Evolutionary conservation across 2,113 vertebrate species (phyloP).

Genomic region (Phylloscopus trochiloides): DNA sequence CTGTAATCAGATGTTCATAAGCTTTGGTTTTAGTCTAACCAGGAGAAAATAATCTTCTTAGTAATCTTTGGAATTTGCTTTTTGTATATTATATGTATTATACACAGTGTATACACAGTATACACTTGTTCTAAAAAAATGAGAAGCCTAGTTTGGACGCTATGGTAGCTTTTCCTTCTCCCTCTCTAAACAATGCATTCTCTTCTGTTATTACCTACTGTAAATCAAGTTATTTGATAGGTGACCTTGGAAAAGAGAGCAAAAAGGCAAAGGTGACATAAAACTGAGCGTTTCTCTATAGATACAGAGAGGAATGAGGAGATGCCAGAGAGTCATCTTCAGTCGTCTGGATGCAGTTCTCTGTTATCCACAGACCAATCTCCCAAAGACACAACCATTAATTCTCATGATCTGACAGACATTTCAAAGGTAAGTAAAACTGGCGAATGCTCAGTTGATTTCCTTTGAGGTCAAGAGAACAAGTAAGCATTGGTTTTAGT

Average conservation of each 20-base stretch:
- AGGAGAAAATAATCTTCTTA: not conserved
- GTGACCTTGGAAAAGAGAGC: slow-evolving; percentile 39
- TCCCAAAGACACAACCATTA: slow-evolving; percentile 37
- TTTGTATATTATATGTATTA: not conserved
- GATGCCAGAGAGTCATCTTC: slow-evolving; percentile 34
- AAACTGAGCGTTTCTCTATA: slow-evolving; percentile 61
- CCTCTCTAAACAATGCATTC: slow-evolving; percentile 33
- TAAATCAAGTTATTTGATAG: slow-evolving; percentile 58
- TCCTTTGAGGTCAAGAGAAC: slow-evolving; percentile 50
- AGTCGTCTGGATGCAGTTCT: slow-evolving; percentile 59
- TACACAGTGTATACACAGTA: not conserved
- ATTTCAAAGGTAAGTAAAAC: slow-evolving; percentile 75
- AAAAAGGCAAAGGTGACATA: slow-evolving; percentile 58
- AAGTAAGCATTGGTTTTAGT: slow-evolving; percentile 42
- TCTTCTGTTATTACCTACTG: slow-evolving; percentile 27
- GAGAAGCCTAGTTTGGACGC: not conserved
- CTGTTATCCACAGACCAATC: slow-evolving; percentile 51
- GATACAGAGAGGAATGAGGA: slow-evolving; percentile 54
- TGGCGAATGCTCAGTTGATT: slow-evolving; percentile 28
- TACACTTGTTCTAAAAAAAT: not conserved
- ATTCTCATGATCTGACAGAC: slow-evolving; percentile 68
- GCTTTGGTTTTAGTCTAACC: not conserved
- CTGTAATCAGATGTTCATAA: not conserved
- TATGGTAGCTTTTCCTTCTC: not conserved
- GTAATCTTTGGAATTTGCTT: not conserved